Conservation (phyloP, 2,797 vertebrate species). For the Sebastes paucispinis region DNA sequence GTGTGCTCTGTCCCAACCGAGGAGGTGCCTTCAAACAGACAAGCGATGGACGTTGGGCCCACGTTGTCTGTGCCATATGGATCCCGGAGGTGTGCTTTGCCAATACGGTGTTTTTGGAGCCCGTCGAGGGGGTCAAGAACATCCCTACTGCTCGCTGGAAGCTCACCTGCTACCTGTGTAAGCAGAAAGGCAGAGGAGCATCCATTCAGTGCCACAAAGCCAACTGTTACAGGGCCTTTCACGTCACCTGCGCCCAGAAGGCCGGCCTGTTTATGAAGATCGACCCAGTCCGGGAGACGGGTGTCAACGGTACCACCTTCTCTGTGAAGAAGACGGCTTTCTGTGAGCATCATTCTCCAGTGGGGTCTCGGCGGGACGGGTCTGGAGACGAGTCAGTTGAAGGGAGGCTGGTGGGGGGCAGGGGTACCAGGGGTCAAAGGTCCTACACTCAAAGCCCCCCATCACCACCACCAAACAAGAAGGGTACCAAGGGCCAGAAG, state of each 20-base stretch:
- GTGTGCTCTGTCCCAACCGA: slow-evolving; percentile 96
- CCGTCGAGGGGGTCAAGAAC: slow-evolving; percentile 95
- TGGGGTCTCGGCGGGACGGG: slow-evolving; percentile 75
- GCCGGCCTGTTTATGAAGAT: slow-evolving; percentile 99
- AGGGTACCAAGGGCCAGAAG: slow-evolving; percentile 81
- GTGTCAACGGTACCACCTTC: slow-evolving; percentile 93
- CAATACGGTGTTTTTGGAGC: slow-evolving; percentile 98
- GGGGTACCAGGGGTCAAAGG: slow-evolving; percentile 81
- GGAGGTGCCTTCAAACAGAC: slow-evolving; percentile 99
- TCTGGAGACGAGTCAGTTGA: slow-evolving; percentile 83
- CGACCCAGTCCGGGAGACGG: slow-evolving; percentile 93
- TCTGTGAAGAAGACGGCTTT: slow-evolving; percentile 97
- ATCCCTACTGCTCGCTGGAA: slow-evolving; percentile 97
- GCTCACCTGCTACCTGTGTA: slow-evolving; percentile 96
- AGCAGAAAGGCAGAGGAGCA: slow-evolving; percentile 94
- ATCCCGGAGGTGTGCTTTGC: slow-evolving; percentile 99
- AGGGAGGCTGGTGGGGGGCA: slow-evolving; percentile 77
- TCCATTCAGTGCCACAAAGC: slow-evolving; percentile 99
- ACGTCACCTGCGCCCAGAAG: slow-evolving; percentile 95
- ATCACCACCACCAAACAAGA: slow-evolving; percentile 78
- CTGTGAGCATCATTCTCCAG: slow-evolving; percentile 93
- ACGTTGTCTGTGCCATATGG: slow-evolving; percentile 99
- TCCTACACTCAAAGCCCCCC: slow-evolving; percentile 82
- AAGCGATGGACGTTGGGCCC: slow-evolving; percentile 96
- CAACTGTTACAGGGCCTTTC: slow-evolving; percentile 98